Evolutionary conservation across 2,113 vertebrate species (phyloP).

Genomic region (Balaenoptera acutorostrata): DNA sequence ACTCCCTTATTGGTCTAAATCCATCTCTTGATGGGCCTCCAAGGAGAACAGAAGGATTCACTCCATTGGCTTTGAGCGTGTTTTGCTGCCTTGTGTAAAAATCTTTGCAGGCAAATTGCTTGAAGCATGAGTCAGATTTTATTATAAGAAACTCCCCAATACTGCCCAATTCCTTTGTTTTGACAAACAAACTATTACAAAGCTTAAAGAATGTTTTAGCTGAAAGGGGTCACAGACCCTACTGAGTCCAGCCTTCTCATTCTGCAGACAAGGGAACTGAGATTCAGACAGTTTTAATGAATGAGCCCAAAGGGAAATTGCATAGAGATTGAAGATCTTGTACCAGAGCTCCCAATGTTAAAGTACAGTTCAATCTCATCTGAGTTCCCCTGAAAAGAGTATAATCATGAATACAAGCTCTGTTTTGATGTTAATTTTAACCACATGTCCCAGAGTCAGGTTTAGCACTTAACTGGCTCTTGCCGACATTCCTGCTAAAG

Average conservation of each 20-base stretch:
- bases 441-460: not conserved
- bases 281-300: not conserved
- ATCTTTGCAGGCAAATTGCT: not conserved
- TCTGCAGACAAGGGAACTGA: not conserved
- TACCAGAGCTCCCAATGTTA: not conserved
- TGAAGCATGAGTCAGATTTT: not conserved
- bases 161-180: not conserved
- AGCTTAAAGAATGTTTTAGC: not conserved
- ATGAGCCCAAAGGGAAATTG: not conserved
- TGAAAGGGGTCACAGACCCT: not conserved
- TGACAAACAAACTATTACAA: not conserved
- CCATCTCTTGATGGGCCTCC: not conserved
- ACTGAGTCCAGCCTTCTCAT: not conserved
- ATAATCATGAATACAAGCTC: not conserved
- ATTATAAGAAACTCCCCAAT: not conserved
- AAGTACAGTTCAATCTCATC: not conserved
- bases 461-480: not conserved
- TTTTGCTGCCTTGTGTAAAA: not conserved
- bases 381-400: not conserved
- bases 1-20: not conserved
- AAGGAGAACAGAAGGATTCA: not conserved
- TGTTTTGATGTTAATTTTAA: constrained; percentile 35
- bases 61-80: not conserved
- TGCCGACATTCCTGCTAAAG: constrained; percentile 22
- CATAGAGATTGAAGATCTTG: not conserved